Evolutionary conservation across 1,140 invertebrate genomes (phyloP), one percentile per base, ranked within the genome.

Genomic region (Aleiodes sp.): DNA sequence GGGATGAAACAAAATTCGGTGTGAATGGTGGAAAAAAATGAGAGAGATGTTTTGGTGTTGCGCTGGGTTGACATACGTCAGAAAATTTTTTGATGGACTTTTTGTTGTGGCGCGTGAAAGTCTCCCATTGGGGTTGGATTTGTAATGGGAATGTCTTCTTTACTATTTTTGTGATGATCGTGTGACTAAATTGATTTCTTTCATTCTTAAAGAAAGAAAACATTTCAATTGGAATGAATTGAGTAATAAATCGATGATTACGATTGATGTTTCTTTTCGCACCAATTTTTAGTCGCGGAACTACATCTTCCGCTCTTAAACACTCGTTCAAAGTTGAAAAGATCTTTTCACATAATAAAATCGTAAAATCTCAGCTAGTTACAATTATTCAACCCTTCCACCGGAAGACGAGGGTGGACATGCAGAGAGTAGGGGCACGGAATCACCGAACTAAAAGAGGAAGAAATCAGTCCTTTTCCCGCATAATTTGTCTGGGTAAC

Each of bases 371-470:
- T 77, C 31, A 64, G 72, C 74, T 79, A 69, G 77, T 80, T 82
- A 80, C 77, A 81, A 82, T 82, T 80, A 81, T 79, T 77, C 78
- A 76, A 46, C 77, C 78, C 73, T 80, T 80, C 41, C 65, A 56
- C 28, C 24, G 35, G 56, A 46, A 60, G 26, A 60, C 43, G 56
- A 6, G 19, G 57, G 60, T 33, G 41, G 29, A 43, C 0, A 16
- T 19, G 10, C 16, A 28, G 31, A 29, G 56, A 28, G 64, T 9
- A 7, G 29, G 57, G 52, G 29, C 33, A 35, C 19, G 56, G 26
- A 19, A 21, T 14, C 3, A 46, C 9, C 16, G 21, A 57, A 37
- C 8, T 31, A 31, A 14, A 65, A 46, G 41, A 29, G 24, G 46
- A 37, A 60, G 65, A 67, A 28, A 4, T 4, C 7, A 33, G 14